phyloP scores from a whole-genome alignment of 2,113 vertebrate species.

The Oncorhynchus clarkii region DNA sequence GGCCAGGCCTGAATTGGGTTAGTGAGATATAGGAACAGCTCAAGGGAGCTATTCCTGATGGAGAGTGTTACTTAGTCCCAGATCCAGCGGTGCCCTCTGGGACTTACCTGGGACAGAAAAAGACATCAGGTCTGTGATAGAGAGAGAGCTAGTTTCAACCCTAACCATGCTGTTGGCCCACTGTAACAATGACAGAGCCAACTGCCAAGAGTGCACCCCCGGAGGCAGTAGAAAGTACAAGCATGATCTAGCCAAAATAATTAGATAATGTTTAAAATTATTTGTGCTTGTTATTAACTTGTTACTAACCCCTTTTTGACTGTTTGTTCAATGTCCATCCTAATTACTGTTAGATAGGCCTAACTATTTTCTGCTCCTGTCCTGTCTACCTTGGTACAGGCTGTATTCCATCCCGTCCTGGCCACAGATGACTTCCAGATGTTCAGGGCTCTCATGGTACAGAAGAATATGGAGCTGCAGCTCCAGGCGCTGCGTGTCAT shows the following conservation, averaged over 20 bases:
- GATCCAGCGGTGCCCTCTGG: not conserved
- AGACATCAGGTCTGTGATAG: conserved; percentile 14
- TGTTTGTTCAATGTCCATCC: not conserved
- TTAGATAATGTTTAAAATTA: not conserved
- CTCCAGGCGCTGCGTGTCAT: conserved; percentile 93
- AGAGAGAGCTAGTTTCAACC: too few relatives aligned
- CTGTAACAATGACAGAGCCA: too few relatives aligned
- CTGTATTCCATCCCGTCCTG: conserved; percentile 88
- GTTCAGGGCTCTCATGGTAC: conserved; percentile 95
- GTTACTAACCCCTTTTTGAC: not conserved
- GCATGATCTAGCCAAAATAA: not conserved
- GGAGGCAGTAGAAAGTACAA: too few relatives aligned
- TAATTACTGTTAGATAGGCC: not conserved
- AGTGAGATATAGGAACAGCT: conserved; percentile 7
- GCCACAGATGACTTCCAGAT: conserved; percentile 94
- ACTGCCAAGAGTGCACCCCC: too few relatives aligned
- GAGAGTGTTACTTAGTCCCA: conserved; percentile 13
- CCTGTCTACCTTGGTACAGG: conserved; percentile 58
- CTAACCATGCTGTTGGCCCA: too few relatives aligned
- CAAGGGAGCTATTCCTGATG: conserved; percentile 7
- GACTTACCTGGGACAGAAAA: conserved; percentile 24
- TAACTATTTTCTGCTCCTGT: not conserved
- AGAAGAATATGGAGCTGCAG: conserved; percentile 97
- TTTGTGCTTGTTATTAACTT: not conserved
- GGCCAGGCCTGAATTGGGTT: conserved; percentile 25